Evolutionary conservation across 2,797 vertebrate genomes (phyloP).

Genomic region (Girardinus metallicus): DNA sequence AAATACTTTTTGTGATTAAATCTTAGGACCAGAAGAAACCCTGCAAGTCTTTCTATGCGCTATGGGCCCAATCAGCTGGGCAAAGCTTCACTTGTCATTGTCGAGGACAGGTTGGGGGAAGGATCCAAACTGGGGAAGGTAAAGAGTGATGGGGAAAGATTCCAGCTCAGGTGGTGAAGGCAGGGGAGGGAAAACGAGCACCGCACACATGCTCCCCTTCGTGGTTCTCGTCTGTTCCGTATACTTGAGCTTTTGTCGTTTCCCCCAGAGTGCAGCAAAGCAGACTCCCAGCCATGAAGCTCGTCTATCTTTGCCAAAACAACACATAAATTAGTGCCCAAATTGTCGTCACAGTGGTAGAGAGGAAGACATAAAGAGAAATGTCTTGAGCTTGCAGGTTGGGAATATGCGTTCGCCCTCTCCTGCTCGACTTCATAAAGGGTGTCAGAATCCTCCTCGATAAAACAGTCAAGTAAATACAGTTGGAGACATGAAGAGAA

Average conservation of each 20-base stretch:
- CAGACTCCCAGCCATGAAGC: slow-evolving; percentile 79
- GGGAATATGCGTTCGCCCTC: slow-evolving; percentile 65
- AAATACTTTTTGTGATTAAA: slow-evolving; percentile 41
- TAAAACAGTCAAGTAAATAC: slow-evolving; percentile 78
- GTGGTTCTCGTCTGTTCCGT: slow-evolving; percentile 74
- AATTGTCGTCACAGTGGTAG: slow-evolving; percentile 74
- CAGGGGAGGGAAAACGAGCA: slow-evolving; percentile 54
- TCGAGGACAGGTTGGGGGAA: slow-evolving; percentile 39
- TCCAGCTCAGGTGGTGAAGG: slow-evolving; percentile 71
- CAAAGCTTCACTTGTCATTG: slow-evolving; percentile 72
- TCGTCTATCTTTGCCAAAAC: slow-evolving; percentile 82
- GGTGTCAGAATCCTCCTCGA: slow-evolving; percentile 81
- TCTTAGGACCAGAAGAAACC: slow-evolving; percentile 56
- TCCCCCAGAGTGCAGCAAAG: slow-evolving; percentile 72
- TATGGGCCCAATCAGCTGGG: slow-evolving; percentile 60
- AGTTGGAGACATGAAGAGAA: slow-evolving; percentile 73
- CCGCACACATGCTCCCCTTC: slow-evolving; percentile 75
- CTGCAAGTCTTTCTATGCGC: slow-evolving; percentile 52
- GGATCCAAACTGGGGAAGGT: slow-evolving; percentile 46
- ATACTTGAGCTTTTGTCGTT: slow-evolving; percentile 80
- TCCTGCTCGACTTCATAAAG: slow-evolving; percentile 63
- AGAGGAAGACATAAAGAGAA: slow-evolving; percentile 62
- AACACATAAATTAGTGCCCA: slow-evolving; percentile 82
- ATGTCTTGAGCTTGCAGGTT: slow-evolving; percentile 63
- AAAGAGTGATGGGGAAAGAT: slow-evolving; percentile 55